phyloP scores from a whole-genome alignment of 2,888 invertebrate genomes.

The Hanleya hanleyi region DNA sequence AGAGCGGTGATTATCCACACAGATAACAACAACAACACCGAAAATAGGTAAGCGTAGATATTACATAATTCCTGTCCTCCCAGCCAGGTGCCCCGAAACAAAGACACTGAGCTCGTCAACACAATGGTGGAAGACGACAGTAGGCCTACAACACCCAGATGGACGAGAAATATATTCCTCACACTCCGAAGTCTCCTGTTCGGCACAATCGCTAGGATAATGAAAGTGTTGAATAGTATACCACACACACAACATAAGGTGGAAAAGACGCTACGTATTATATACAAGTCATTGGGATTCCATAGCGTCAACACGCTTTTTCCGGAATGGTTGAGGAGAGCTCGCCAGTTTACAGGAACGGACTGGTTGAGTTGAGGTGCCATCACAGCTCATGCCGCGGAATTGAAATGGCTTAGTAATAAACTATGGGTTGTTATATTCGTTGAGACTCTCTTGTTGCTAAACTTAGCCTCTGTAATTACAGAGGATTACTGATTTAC shows the following conservation, averaged over 20 bases:
- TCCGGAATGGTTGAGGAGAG: too few relatives aligned
- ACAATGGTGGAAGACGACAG: conserved; percentile 40
- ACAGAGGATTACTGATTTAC: too few relatives aligned
- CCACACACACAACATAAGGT: conserved; percentile 48
- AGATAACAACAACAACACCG: conserved; percentile 46
- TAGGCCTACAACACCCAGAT: conserved; percentile 51
- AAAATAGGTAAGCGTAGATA: conserved; percentile 48
- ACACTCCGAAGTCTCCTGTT: conserved; percentile 53
- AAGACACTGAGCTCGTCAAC: conserved; percentile 44
- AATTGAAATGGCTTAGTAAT: too few relatives aligned
- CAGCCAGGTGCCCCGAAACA: conserved; percentile 49
- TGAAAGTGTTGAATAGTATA: conserved; percentile 47
- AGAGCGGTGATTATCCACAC: conserved; percentile 61
- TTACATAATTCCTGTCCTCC: conserved; percentile 50
- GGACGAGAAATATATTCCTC: conserved; percentile 55
- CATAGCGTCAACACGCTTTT: too few relatives aligned
- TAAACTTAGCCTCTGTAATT: too few relatives aligned
- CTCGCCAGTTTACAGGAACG: too few relatives aligned
- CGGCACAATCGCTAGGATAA: conserved; percentile 52
- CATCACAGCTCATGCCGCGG: too few relatives aligned
- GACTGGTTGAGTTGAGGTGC: too few relatives aligned
- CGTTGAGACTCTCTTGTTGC: too few relatives aligned
- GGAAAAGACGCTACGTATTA: conserved; percentile 43
- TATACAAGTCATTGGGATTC: conserved; percentile 20
- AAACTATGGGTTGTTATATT: too few relatives aligned